A percentile compares a stretch with the other conserved stretches of the same genome.
phyloP scores from a whole-genome alignment of 1,140 invertebrate species.

The Ephestia elutella region DNA sequence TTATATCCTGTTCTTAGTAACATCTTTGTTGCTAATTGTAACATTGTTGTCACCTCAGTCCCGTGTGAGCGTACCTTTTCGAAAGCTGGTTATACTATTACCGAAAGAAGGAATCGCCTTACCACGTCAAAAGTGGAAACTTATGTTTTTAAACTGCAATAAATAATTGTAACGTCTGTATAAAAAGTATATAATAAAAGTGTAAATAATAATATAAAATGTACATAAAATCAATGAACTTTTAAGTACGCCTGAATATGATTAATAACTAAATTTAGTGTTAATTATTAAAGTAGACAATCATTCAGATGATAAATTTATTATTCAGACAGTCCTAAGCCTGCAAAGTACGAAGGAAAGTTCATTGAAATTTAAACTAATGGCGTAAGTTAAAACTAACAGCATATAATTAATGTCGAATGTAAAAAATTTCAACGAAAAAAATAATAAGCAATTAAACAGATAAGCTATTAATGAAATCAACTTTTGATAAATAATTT shows the following conservation, averaged over 20 bases:
- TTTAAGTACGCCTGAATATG: neutral
- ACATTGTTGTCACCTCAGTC: neutral
- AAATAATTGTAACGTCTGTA: no score
- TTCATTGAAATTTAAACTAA: no score
- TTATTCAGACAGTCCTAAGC: constrained; percentile 1
- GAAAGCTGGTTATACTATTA: neutral
- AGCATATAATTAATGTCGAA: no score
- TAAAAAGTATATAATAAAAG: no score
- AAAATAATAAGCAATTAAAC: no score
- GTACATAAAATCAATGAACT: constrained; percentile 5
- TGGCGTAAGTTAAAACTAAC: no score
- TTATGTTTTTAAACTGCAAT: no score
- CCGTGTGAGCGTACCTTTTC: neutral
- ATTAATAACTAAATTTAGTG: neutral
- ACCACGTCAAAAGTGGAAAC: neutral
- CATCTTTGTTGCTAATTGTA: neutral
- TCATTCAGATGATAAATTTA: no score
- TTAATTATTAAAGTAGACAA: neutral
- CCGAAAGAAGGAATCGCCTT: neutral
- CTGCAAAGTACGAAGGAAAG: no score
- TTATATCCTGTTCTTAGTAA: neutral
- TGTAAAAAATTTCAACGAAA: no score
- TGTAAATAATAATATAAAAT: neutral
- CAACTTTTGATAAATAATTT: no score
- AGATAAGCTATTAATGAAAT: no score